Evolutionary conservation across 2,113 vertebrate species (phyloP).

Genomic region (Riparia riparia): DNA sequence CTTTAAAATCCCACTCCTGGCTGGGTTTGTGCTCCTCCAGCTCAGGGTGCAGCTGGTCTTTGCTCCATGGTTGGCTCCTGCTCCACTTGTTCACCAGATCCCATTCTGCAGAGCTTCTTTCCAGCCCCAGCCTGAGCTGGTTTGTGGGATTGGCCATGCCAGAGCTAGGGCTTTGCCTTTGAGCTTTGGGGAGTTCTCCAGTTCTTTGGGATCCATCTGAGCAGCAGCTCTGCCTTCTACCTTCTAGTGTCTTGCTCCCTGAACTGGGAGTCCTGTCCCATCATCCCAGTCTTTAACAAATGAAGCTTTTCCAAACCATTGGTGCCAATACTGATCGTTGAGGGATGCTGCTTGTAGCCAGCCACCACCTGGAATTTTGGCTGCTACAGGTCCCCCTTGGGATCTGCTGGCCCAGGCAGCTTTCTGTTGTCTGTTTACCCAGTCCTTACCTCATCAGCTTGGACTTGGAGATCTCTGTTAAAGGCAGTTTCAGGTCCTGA

Average conservation of each 20-base stretch:
- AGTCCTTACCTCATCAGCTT: fast-evolving
- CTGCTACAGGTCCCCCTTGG: background rate
- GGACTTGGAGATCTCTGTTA: background rate
- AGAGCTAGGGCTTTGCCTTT: background rate
- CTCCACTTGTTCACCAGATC: background rate
- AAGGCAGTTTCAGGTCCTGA: background rate
- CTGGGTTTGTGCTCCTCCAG: background rate
- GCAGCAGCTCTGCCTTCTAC: background rate
- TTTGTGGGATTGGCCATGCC: background rate
- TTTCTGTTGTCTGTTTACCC: background rate
- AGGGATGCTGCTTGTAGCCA: background rate
- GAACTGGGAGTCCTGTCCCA: background rate
- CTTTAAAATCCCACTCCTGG: background rate
- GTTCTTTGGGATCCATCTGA: background rate
- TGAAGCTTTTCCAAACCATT: background rate
- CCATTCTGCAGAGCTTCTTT: background rate
- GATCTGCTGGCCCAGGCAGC: too few species aligned
- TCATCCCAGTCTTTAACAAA: fast-evolving
- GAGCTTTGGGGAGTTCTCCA: background rate
- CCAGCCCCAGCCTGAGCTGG: background rate
- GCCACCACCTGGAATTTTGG: background rate
- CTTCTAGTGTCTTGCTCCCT: background rate
- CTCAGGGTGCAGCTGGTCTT: background rate
- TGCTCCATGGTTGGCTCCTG: background rate
- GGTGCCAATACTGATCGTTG: fast-evolving